Base-by-base conservation (phyloP, 2,113 vertebrate genomes). In the Sapajus apella region DNA sequence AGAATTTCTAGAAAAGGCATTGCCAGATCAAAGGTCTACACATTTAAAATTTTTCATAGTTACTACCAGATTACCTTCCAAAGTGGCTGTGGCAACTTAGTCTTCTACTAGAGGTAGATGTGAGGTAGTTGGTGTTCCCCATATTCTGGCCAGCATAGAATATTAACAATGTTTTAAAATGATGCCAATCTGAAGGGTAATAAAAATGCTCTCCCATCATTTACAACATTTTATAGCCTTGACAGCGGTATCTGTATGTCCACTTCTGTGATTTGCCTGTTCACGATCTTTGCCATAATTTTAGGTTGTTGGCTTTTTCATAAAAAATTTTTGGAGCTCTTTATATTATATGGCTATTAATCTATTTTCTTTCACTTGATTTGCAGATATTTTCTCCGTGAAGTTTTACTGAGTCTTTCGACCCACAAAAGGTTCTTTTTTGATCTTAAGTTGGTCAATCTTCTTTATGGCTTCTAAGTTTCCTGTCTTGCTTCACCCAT, bases 91-190 rank as follows among this genome's bases (percentile, higher is more conserved):
- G 73, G 47, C 55, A 88, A 73, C 25, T 82, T 25, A 87, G 5
- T 96, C 47, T 82, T 94, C 83, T 88, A 70, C 37, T 73, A 50
- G 66, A 96, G 72, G 23, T 17, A 81, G 30, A 20, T 23, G 3
- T 75, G 50, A 80, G 37, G 55, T 9, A 56, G 37, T 75, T 80
- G 21, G 27, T 66, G 8, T 90, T 95, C 40, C 3, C 14, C 35
- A 50, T 52, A 30, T 88, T 79, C n/a, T 87, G 82, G 23, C 6
- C 40, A 56, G 14, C 37, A 90, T 6, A 43, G n/a, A 92, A 82
- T 73, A 82, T 58, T 75, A 96, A 37, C 84, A 86, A 27, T 72
- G 81, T 91, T 95, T 83, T 64, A 0, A 88, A 88, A 79, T 84
- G 55, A 56, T 86, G 30, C 45, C 47, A 82, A 6, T 79, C 25